A percentile compares a stretch with the other conserved stretches of the same genome.
Evolutionary conservation across 2,888 invertebrate genomes (phyloP).

Genomic region (Parasteatoda lunata): DNA sequence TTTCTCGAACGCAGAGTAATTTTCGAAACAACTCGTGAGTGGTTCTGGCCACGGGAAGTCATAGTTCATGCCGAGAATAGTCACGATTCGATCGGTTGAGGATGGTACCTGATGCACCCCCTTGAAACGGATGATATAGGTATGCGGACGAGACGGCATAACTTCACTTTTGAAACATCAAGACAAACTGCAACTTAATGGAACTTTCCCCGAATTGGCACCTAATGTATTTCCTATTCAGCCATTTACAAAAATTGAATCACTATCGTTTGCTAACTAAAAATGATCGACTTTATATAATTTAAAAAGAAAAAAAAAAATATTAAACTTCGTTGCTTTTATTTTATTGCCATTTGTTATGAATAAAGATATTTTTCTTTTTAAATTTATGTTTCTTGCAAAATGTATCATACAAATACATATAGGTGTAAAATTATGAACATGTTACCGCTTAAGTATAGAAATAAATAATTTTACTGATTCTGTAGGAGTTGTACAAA

Average conservation of each 20-base stretch:
- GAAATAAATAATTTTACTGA: too few species aligned
- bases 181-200: too few species aligned
- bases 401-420: too few species aligned
- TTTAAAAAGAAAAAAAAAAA: neutral
- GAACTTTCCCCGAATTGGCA: too few species aligned
- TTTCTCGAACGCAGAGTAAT: slow-evolving; percentile 1
- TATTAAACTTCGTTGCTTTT: neutral
- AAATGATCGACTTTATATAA: neutral
- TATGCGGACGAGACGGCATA: neutral
- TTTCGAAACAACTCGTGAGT: slow-evolving; percentile 41
- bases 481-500: too few species aligned
- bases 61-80: slow-evolving; percentile 30
- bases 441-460: too few species aligned
- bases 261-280: neutral
- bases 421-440: too few species aligned
- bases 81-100: slow-evolving; percentile 22
- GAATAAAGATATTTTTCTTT: too few species aligned
- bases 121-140: neutral
- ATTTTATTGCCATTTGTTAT: neutral
- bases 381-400: too few species aligned
- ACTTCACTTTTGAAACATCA: too few species aligned
- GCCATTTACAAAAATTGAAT: neutral
- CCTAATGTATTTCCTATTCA: too few species aligned
- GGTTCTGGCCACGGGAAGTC: slow-evolving; percentile 10
- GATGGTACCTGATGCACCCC: neutral